A percentile compares a stretch with the other conserved stretches of the same genome.
These are phyloP conservation scores for Quadroppia sp. DNA, from an alignment of 2,888 invertebrate species.

Conservation along the genomic window DNA sequence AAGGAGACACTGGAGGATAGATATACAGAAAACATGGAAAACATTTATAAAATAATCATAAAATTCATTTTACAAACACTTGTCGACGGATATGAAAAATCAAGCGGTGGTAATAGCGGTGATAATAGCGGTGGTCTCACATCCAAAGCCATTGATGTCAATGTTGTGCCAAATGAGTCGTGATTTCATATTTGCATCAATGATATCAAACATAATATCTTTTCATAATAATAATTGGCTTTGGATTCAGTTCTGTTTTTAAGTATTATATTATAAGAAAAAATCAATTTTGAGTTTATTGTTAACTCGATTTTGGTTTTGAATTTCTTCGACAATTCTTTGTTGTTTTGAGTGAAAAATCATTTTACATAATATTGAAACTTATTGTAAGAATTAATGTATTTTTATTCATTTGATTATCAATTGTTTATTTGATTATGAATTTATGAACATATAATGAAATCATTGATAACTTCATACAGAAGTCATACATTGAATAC, in stretches of 20 bases:
- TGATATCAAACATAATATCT: too few relatives aligned
- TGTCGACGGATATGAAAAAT: constrained; percentile 67
- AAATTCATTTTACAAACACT: constrained; percentile 80
- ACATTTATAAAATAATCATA: constrained; percentile 80
- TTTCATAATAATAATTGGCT: too few relatives aligned
- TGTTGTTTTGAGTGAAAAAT: background rate
- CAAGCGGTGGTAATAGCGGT: background rate
- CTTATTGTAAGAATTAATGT: background rate
- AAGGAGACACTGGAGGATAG: constrained; percentile 78
- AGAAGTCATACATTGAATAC: background rate
- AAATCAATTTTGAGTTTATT: too few relatives aligned
- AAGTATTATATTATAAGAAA: too few relatives aligned
- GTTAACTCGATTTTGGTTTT: too few relatives aligned
- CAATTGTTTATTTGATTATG: background rate
- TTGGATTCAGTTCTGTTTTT: too few relatives aligned
- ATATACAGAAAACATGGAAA: constrained; percentile 82
- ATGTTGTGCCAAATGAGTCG: constrained; percentile 30
- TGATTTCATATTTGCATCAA: background rate
- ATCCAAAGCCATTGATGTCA: constrained; percentile 10
- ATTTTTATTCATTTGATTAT: background rate
- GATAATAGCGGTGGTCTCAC: background rate
- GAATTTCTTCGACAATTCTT: too few relatives aligned
- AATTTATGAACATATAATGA: too few relatives aligned
- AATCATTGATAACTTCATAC: background rate
- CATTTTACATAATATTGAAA: background rate